Evolutionary conservation across 2,888 invertebrate genomes (phyloP), one percentile per base, ranked within the genome.

Genomic region (Schrankia costaestrigalis): DNA sequence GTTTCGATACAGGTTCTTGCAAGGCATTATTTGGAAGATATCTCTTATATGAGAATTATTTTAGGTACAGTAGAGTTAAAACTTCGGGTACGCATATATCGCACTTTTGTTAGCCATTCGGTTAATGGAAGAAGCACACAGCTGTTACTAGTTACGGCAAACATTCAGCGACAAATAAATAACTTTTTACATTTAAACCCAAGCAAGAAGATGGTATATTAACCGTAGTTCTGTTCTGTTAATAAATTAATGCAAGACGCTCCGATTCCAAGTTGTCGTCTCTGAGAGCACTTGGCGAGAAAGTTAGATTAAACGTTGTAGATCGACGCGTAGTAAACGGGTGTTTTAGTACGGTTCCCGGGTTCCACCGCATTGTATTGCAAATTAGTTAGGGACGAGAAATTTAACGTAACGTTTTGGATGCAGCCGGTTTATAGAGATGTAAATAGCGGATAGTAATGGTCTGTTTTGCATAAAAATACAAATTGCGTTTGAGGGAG

Each of bases 221-320:
- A 31, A 31, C 26, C 13, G 34, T 13, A 29, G 37, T 31, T 25
- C 52, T 46, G 44, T 59, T 54, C 35, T 42, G 28, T 49, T 58
- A 58, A 62, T 70, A 66, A 62, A 71, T 71, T 69, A 67, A 70
- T 63, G 66, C 63, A 58, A 62, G 61, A 55, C 52, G 51, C 44
- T 45, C 47, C 45, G 43, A 45, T 53, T 55, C 58, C 52, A 70
- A 78, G 63, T 71, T 66, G 63, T 66, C 64, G 63, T 65, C 52
- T 57, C 63, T 47, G 51, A 71, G 69, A 71, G 66, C 71, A 68
- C 70, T 77, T 67, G 64, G 67, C 56, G 59, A 65, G 61, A 68
- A 82, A 84, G 71, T 82, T 84, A 81, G 78, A 84, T 84, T 83
- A 77, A 76, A 81, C 64, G 74, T 50, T 66, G 70, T 65, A 78